Evolutionary conservation across 2,888 invertebrate genomes (phyloP), one percentile per base, ranked within the genome.

Genomic region (Anaspis maculata): DNA sequence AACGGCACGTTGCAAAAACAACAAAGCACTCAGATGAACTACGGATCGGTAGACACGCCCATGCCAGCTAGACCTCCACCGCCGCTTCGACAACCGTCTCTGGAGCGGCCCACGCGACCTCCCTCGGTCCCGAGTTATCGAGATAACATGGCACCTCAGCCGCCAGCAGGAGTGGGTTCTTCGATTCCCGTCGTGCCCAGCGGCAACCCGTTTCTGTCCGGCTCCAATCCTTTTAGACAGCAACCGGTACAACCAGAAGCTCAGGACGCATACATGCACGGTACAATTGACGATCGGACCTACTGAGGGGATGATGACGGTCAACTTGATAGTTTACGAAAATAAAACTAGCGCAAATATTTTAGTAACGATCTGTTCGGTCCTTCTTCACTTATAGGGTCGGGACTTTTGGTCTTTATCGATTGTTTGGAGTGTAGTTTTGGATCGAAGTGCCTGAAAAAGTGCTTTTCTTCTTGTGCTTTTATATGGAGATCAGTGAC

Each of bases 201-300:
- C n/a, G 50, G 48, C 3, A 61, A 61, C 45, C 61, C 61, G 6
- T 61, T 61, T 35, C 38, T 39, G 25, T 42, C 44, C 32, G 40
- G 42, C 1, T 57, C 57, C 32, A 65, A 66, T 37, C 65, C 65
- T 3, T 66, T 66, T 45, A 43, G 61, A 32, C 61, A 63, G 39
- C 63, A 64, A 48, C 71, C 73, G 3, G 74, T 80, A 4, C 83
- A 83, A 56, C 80, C 78, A 2, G 74, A 73, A 39, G 65, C 79
- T 2, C 73, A 74, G 41, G 74, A 77, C 42, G 46, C 62, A 7
- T 75, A 75, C 50, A 61, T 74, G 64, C 73, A 74, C 44, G 69
- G 71, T 39, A 61, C 65, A 15, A 59, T 69, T 32, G 64, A 69
- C 3, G 70, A 70, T 42, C 59, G 69, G 48, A 61, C 63, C 32